These are phyloP conservation scores for Hololepta plana DNA, from an alignment of 2,888 invertebrate genomes.

Conservation along the genomic window DNA sequence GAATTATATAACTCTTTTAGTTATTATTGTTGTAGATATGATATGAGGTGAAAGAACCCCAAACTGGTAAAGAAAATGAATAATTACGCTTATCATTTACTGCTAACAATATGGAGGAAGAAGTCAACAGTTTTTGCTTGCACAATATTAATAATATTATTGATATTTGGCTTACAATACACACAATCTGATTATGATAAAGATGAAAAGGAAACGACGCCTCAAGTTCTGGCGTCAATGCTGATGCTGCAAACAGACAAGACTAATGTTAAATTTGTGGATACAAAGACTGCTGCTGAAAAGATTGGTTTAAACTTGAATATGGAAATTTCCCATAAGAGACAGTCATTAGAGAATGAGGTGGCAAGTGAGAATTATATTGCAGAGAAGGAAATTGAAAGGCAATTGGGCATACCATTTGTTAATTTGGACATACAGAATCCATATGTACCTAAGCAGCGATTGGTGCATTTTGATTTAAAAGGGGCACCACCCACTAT, in stretches of 20 bases:
- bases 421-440: slow-evolving; percentile 24
- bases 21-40: too few relatives aligned
- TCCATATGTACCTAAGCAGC: slow-evolving; percentile 31
- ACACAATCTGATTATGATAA: slow-evolving; percentile 10
- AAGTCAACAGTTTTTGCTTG: slow-evolving; percentile 29
- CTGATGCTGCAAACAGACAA: slow-evolving; percentile 15
- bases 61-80: too few relatives aligned
- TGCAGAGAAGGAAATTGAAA: slow-evolving; percentile 18
- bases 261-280: slow-evolving; percentile 12
- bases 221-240: slow-evolving; percentile 12
- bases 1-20: too few relatives aligned
- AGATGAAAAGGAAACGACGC: slow-evolving; percentile 9
- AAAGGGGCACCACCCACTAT: slow-evolving; percentile 61
- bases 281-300: too few relatives aligned
- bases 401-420: slow-evolving; percentile 27
- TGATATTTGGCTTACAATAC: slow-evolving; percentile 30
- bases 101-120: slow-evolving; percentile 30
- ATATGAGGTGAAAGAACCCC: too few relatives aligned
- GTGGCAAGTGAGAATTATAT: slow-evolving; percentile 9
- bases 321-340: too few relatives aligned
- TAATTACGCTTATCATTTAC: slow-evolving; percentile 24
- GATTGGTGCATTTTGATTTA: slow-evolving; percentile 56
- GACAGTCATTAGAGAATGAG: too few relatives aligned
- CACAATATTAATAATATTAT: slow-evolving; percentile 22
- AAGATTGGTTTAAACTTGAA: too few relatives aligned